Percentiles rank a stretch among this genome's conserved stretches.
Conservation (phyloP, 2,888 invertebrate genomes). For the Gortyna flavago region DNA sequence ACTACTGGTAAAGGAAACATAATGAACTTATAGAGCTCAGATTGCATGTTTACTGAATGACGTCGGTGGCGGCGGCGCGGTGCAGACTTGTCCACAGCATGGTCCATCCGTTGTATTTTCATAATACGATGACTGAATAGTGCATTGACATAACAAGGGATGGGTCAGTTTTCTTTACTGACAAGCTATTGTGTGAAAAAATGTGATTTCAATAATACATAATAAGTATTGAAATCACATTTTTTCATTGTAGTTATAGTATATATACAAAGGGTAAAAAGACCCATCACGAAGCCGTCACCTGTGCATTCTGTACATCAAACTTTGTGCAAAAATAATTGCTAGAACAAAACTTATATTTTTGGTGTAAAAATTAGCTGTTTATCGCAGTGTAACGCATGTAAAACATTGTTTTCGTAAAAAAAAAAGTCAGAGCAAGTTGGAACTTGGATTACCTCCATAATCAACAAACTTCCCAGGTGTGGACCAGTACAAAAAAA, state of each 20-base stretch:
- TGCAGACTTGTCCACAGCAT: constrained; percentile 47
- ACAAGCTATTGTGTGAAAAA: constrained; percentile 58
- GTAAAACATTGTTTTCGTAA: not conserved
- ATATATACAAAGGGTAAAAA: not conserved
- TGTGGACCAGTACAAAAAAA: not conserved
- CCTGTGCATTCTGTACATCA: not conserved
- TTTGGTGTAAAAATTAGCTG: not conserved
- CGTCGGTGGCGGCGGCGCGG: constrained; percentile 40
- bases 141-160: constrained; percentile 66
- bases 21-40: constrained; percentile 59
- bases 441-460: not conserved
- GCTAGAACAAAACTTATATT: not conserved
- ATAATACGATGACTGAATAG: constrained; percentile 66
- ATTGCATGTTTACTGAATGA: constrained; percentile 67
- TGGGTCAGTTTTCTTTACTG: constrained; percentile 60
- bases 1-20: constrained; percentile 64
- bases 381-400: not conserved
- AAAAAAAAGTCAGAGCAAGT: not conserved
- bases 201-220: constrained; percentile 5
- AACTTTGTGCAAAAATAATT: not conserved
- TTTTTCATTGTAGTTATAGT: not conserved
- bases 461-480: not conserved
- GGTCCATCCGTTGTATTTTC: constrained; percentile 66
- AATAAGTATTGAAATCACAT: not conserved
- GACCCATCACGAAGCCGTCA: not conserved